Evolutionary conservation across 2,113 vertebrate species (phyloP).

Genomic region (Hyla sarda): DNA sequence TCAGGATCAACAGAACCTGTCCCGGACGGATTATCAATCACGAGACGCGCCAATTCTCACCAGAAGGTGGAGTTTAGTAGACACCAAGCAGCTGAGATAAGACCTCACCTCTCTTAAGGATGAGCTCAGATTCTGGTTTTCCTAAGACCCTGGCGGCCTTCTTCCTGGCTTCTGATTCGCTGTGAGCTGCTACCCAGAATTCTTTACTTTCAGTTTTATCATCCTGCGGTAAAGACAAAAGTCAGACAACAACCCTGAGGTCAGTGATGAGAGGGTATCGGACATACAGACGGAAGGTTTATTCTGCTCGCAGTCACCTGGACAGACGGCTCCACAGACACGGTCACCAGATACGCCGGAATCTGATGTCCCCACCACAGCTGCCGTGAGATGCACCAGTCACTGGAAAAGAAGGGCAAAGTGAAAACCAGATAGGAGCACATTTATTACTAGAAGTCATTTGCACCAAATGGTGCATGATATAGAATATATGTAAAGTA

Average conservation of each 20-base stretch:
- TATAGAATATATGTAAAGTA: too few species aligned
- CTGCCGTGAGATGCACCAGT: conserved; percentile 83
- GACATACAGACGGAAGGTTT: too few species aligned
- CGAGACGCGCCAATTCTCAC: too few species aligned
- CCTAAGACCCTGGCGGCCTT: conserved; percentile 75
- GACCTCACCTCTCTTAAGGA: conserved; percentile 76
- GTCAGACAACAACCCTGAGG: too few species aligned
- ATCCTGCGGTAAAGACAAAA: not conserved
- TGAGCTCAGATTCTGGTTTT: conserved; percentile 68
- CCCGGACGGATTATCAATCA: too few species aligned
- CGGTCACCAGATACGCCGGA: conserved; percentile 76
- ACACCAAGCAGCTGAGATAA: not conserved
- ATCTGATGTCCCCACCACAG: conserved; percentile 86
- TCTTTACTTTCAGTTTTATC: conserved; percentile 64
- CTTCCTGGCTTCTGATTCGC: conserved; percentile 77
- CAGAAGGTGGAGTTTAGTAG: too few species aligned
- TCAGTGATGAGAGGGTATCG: not conserved
- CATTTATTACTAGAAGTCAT: too few species aligned
- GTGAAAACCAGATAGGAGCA: too few species aligned
- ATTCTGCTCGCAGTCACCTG: conserved; percentile 64
- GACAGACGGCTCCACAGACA: conserved; percentile 52
- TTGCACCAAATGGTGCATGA: too few species aligned
- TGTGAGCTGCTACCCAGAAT: conserved; percentile 81
- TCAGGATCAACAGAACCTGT: too few species aligned
- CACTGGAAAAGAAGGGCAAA: conserved; percentile 64